phyloP scores from a whole-genome alignment of 2,113 vertebrate genomes.

The Odocoileus hemionus region DNA sequence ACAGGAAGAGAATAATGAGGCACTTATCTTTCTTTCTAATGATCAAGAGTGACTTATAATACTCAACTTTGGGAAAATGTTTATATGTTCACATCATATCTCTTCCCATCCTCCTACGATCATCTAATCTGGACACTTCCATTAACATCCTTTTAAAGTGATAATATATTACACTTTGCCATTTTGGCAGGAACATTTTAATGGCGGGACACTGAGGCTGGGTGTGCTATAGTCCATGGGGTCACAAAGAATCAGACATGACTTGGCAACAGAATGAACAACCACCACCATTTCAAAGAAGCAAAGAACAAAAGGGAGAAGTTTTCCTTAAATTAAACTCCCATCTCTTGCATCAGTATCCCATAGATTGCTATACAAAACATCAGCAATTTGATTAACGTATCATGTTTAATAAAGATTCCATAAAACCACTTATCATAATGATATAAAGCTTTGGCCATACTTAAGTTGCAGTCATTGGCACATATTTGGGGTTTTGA shows the following conservation, averaged over 20 bases:
- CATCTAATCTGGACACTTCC: background rate
- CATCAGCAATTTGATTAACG: background rate
- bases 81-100: background rate
- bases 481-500: conserved; percentile 50
- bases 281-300: background rate
- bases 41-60: background rate
- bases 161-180: background rate
- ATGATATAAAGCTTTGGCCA: conserved; percentile 16
- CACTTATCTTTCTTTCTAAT: background rate
- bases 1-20: background rate
- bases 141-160: background rate
- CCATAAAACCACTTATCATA: conserved; percentile 38
- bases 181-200: background rate
- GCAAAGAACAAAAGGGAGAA: background rate
- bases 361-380: background rate
- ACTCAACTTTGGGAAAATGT: background rate
- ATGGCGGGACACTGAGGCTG: background rate
- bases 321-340: background rate
- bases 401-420: conserved; percentile 3
- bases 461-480: conserved; percentile 45
- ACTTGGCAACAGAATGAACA: background rate
- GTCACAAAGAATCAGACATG: background rate
- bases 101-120: background rate
- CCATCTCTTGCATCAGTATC: background rate
- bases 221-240: background rate